A percentile compares a stretch with the other conserved stretches of the same genome.
Evolutionary conservation across 2,888 invertebrate genomes (phyloP).

Genomic region (Erebia aethiops): DNA sequence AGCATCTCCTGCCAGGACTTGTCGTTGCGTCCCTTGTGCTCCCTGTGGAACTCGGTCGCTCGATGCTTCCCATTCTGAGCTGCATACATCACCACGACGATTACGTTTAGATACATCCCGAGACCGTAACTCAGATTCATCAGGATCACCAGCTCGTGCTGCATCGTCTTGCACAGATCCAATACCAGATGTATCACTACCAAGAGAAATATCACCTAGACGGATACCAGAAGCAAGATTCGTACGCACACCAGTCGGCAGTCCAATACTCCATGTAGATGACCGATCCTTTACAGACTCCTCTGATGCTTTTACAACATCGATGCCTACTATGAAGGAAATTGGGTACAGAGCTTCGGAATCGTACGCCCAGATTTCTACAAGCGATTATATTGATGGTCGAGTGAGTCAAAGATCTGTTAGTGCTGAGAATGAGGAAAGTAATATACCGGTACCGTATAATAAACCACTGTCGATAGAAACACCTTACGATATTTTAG

Average conservation of each 20-base stretch:
- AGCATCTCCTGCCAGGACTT: slow-evolving; percentile 48
- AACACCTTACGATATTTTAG: slow-evolving; percentile 67
- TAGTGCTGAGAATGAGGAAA: slow-evolving; percentile 52
- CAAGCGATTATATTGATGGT: slow-evolving; percentile 50
- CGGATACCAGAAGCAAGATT: slow-evolving; percentile 32
- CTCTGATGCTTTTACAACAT: slow-evolving; percentile 56
- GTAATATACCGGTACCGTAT: slow-evolving; percentile 50
- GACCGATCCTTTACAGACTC: slow-evolving; percentile 53
- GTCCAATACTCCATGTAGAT: slow-evolving; percentile 39
- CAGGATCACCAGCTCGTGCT: slow-evolving; percentile 25
- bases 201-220: slow-evolving; percentile 29
- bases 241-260: slow-evolving; percentile 34
- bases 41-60: slow-evolving; percentile 56
- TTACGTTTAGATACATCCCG: slow-evolving; percentile 51
- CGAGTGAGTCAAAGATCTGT: slow-evolving; percentile 50
- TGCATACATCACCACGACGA: slow-evolving; percentile 54
- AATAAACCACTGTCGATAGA: slow-evolving; percentile 52
- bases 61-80: slow-evolving; percentile 66
- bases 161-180: slow-evolving; percentile 40
- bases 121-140: slow-evolving; percentile 47
- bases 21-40: slow-evolving; percentile 52
- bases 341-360: slow-evolving; percentile 36
- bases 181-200: slow-evolving; percentile 39
- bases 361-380: slow-evolving; percentile 34
- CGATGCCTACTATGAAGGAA: slow-evolving; percentile 59